A percentile compares a stretch with the other conserved stretches of the same genome.
Evolutionary conservation across 2,797 vertebrate species (phyloP).

Genomic region (Myotis pilosus): DNA sequence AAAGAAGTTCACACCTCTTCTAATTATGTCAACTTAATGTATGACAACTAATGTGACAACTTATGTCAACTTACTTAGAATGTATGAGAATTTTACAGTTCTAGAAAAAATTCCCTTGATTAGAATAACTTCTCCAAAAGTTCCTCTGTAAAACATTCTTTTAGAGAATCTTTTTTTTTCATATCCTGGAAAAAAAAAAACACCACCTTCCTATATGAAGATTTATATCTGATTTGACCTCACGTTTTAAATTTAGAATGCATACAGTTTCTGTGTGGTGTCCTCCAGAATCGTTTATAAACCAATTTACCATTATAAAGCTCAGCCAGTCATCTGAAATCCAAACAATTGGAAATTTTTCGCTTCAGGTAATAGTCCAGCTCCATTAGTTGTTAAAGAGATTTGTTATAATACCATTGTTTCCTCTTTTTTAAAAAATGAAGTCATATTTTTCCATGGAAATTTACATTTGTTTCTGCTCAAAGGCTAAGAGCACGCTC

Average conservation of each 20-base stretch:
- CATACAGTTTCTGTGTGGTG: neutral
- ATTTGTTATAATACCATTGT: neutral
- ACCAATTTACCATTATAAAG: neutral
- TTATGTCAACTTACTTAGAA: neutral
- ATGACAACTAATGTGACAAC: too few species aligned
- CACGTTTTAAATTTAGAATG: neutral
- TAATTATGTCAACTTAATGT: neutral
- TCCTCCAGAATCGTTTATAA: neutral
- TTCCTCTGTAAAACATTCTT: neutral
- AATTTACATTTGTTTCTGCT: constrained; percentile 13
- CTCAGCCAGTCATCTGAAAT: neutral
- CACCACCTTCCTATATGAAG: neutral
- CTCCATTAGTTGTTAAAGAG: neutral
- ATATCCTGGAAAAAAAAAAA: neutral
- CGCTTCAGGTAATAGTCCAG: neutral
- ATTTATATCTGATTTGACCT: neutral
- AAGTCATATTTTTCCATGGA: neutral
- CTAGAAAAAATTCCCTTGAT: neutral
- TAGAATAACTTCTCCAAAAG: neutral
- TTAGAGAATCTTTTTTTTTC: neutral
- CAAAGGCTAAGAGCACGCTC: neutral
- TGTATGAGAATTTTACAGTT: neutral
- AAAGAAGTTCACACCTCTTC: neutral
- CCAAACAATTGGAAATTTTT: neutral
- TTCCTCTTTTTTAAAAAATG: neutral